Conservation (phyloP, 1,140 invertebrate genomes). For the Pseudomyrmex flavicornis region DNA sequence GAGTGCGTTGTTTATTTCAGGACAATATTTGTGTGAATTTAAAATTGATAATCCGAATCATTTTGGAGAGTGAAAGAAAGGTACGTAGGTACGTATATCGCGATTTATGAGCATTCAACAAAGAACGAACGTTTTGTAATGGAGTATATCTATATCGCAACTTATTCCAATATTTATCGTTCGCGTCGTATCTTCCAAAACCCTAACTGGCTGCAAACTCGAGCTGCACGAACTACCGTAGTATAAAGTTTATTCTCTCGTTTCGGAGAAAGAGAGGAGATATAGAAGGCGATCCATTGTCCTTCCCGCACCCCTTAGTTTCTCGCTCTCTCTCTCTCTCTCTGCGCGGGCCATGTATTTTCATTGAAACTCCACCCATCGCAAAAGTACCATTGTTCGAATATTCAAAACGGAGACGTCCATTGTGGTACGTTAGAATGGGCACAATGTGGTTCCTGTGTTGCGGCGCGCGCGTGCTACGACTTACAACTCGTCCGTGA, state of each 20-base stretch:
- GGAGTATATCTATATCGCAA: not conserved
- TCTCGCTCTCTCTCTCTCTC: not conserved
- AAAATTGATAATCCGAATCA: not conserved
- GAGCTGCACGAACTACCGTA: constrained; percentile 44
- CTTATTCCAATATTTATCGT: constrained; percentile 49
- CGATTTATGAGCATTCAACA: not conserved
- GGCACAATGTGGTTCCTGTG: constrained; percentile 73
- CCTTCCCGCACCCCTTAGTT: constrained; percentile 60
- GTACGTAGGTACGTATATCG: too few relatives aligned
- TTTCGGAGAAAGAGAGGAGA: constrained; percentile 61
- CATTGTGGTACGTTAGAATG: constrained; percentile 73
- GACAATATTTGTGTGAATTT: not conserved
- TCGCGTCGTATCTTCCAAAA: constrained; percentile 13
- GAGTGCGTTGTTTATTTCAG: not conserved
- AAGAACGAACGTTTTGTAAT: not conserved
- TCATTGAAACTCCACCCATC: constrained; percentile 72
- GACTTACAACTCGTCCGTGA: constrained; percentile 74
- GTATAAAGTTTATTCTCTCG: constrained; percentile 59
- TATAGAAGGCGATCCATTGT: constrained; percentile 71
- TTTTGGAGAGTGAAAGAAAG: not conserved
- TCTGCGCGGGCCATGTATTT: constrained; percentile 71
- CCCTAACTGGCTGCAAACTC: constrained; percentile 37
- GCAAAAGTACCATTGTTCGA: constrained; percentile 77
- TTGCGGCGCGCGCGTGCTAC: constrained; percentile 73
- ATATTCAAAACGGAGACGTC: constrained; percentile 78